A percentile compares a stretch with the other conserved stretches of the same genome.
phyloP scores from a whole-genome alignment of 2,888 invertebrate genomes.

The Pseudanteris insignis region DNA sequence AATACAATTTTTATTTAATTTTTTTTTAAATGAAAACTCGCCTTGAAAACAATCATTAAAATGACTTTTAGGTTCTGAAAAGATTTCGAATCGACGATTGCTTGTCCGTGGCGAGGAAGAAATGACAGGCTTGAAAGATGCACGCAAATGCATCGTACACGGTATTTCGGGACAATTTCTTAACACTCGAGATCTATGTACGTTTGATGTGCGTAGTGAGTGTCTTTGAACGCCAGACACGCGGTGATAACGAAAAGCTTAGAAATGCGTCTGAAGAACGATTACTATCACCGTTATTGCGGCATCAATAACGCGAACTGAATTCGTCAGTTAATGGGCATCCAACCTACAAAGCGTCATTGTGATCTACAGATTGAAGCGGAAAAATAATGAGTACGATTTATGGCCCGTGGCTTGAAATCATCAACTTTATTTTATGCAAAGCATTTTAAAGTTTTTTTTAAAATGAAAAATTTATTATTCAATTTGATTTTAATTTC shows the following conservation, averaged over 20 bases:
- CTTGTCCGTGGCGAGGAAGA: background rate
- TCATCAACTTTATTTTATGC: no score
- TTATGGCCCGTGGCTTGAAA: no score
- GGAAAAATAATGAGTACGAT: conserved; percentile 11
- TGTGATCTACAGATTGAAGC: background rate
- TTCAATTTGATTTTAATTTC: no score
- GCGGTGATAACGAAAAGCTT: conserved; percentile 10
- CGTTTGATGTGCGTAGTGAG: no score
- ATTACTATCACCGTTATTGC: conserved; percentile 16
- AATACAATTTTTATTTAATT: no score
- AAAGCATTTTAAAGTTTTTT: no score
- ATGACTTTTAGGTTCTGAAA: no score
- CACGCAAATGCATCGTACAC: background rate
- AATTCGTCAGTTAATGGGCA: conserved; percentile 9
- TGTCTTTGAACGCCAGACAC: conserved; percentile 2
- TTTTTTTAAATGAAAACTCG: no score
- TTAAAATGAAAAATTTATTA: background rate
- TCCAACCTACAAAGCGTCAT: conserved; percentile 4
- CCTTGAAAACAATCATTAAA: no score
- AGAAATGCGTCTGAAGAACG: no score
- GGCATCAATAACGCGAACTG: conserved; percentile 15
- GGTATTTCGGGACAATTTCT: conserved; percentile 3
- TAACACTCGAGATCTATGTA: background rate
- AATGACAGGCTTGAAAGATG: background rate
- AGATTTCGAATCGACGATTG: no score